phyloP scores from a whole-genome alignment of 2,113 vertebrate genomes.

The Gasterosteus aculeatus region DNA sequence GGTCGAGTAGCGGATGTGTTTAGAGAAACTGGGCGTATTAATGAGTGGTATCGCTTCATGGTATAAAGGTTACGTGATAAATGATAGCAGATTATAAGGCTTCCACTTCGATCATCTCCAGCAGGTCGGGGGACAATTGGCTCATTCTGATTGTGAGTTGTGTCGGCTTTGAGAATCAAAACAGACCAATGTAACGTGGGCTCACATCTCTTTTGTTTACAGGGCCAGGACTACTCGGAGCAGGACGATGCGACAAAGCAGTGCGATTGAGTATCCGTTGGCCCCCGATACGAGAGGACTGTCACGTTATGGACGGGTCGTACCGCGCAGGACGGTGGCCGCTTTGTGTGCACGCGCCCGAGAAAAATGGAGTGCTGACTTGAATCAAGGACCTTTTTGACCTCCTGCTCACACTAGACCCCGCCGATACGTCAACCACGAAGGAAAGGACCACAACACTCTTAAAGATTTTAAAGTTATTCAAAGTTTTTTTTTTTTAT shows the following conservation, averaged over 20 bases:
- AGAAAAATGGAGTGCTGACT: conserved; percentile 51
- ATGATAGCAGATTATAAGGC: not conserved
- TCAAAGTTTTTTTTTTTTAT: not conserved
- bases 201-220: conserved; percentile 4
- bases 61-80: not conserved
- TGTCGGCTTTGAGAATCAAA: not conserved
- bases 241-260: conserved; percentile 94
- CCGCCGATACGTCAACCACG: conserved; percentile 18
- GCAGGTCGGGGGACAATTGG: not conserved
- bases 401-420: conserved; percentile 16
- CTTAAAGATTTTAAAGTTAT: not conserved
- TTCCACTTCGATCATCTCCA: not conserved
- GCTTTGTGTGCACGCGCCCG: conserved; percentile 29
- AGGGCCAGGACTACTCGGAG: conserved; percentile 98
- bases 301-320: conserved; percentile 19
- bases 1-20: not conserved
- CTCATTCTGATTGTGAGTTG: too few species aligned
- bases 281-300: conserved; percentile 22
- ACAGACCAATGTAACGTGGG: not conserved
- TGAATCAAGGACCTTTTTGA: conserved; percentile 60
- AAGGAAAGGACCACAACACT: conserved; percentile 7
- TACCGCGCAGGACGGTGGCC: conserved; percentile 20
- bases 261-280: not conserved
- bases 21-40: not conserved
- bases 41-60: not conserved